A percentile compares a stretch with the other conserved stretches of the same genome.
Conservation (phyloP, 2,113 vertebrate genomes). For the Rynchops niger region DNA sequence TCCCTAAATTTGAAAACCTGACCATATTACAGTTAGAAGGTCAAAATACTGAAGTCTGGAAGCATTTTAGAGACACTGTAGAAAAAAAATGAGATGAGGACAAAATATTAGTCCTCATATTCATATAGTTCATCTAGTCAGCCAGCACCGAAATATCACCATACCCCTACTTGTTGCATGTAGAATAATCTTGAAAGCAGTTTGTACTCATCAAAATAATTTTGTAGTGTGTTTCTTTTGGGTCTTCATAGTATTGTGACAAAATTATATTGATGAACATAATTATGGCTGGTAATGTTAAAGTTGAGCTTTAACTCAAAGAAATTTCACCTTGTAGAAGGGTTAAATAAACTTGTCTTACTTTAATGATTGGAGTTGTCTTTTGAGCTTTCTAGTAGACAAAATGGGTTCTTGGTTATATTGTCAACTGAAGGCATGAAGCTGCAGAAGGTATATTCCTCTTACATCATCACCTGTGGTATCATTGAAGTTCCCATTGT, state of each 20-base stretch:
- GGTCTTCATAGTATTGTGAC: background rate
- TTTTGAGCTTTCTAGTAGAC: background rate
- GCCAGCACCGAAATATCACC: background rate
- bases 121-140: background rate
- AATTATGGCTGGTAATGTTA: background rate
- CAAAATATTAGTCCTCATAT: background rate
- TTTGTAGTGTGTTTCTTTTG: background rate
- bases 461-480: background rate
- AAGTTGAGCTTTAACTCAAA: background rate
- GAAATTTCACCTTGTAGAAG: background rate
- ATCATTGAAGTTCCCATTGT: background rate
- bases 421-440: slow-evolving; percentile 36
- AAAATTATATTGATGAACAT: background rate
- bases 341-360: background rate
- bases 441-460: background rate
- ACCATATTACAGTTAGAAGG: background rate
- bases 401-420: slow-evolving; percentile 35
- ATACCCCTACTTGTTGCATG: background rate
- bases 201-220: background rate
- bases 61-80: background rate
- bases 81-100: background rate
- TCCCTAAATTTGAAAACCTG: background rate
- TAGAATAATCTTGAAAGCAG: background rate
- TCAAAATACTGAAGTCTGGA: background rate
- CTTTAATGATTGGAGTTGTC: background rate